A percentile compares a stretch with the other conserved stretches of the same genome.
Conservation (phyloP, 1,140 invertebrate species). For the Aphidius gifuensis region DNA sequence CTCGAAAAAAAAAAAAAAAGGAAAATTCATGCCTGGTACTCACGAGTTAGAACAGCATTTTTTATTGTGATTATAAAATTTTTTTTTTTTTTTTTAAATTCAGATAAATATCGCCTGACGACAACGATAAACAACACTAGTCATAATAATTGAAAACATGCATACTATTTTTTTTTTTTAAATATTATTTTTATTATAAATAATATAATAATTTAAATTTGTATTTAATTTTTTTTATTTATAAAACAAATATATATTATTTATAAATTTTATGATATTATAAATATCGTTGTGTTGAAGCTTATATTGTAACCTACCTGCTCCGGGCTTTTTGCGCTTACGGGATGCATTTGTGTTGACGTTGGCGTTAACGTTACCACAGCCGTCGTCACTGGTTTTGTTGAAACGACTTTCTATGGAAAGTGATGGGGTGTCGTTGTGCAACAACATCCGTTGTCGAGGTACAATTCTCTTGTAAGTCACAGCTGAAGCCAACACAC, state of each 20-base stretch:
- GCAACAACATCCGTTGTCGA: conserved; percentile 41
- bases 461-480: conserved; percentile 55
- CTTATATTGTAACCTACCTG: conserved; percentile 55
- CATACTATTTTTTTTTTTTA: too few relatives aligned
- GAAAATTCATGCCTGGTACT: neutral
- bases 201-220: too few relatives aligned
- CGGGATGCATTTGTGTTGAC: conserved; percentile 55
- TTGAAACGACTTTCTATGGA: conserved; percentile 19
- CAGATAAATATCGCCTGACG: conserved; percentile 16
- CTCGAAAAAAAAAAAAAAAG: neutral
- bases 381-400: conserved; percentile 22
- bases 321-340: conserved; percentile 74
- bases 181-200: too few relatives aligned
- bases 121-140: neutral
- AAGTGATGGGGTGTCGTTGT: conserved; percentile 29
- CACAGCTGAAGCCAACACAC: conserved; percentile 47
- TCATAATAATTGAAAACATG: conserved; percentile 26
- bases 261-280: conserved; percentile 11
- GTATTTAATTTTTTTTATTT: too few relatives aligned
- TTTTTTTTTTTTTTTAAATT: conserved; percentile 2
- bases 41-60: too few relatives aligned
- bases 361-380: conserved; percentile 28
- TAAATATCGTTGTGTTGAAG: conserved; percentile 1
- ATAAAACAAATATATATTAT: conserved; percentile 12
- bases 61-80: neutral